Conservation (phyloP, 2,888 invertebrate species). For the Conops quadrifasciatus region DNA sequence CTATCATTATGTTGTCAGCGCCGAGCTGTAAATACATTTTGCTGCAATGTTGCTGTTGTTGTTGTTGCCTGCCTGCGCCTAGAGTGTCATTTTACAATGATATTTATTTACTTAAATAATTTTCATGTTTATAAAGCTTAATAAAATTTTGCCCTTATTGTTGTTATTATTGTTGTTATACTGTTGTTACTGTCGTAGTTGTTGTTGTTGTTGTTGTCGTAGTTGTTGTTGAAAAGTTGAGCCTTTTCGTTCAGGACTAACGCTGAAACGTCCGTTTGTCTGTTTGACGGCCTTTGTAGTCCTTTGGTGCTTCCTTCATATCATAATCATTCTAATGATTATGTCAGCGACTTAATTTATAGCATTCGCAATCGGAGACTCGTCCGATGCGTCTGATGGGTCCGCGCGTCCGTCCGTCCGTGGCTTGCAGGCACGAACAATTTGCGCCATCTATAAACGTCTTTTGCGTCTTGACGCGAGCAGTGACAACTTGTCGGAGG, state of each 20-base stretch:
- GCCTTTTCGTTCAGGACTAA: no score
- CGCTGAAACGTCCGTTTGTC: background rate
- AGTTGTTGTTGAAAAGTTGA: no score
- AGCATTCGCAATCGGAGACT: conserved; percentile 43
- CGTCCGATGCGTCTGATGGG: conserved; percentile 14
- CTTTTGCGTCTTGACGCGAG: background rate
- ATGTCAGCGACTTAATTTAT: conserved; percentile 64
- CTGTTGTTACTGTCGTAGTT: no score
- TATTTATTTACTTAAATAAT: conserved; percentile 52
- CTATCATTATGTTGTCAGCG: conserved; percentile 38
- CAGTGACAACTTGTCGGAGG: conserved; percentile 14
- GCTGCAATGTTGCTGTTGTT: background rate
- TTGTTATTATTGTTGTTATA: no score
- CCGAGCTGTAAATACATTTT: background rate
- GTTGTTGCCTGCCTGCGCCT: background rate
- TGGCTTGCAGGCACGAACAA: background rate
- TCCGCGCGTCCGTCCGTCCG: background rate
- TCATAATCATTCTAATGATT: conserved; percentile 60
- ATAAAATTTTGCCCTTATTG: conserved; percentile 41
- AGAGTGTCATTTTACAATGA: conserved; percentile 44
- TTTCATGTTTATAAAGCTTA: conserved; percentile 45
- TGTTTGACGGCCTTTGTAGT: background rate
- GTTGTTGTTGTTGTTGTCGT: no score
- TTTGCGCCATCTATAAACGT: background rate
- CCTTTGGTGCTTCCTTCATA: conserved; percentile 37